Conservation (phyloP, 1,140 invertebrate genomes). For the Mizuhopecten yessoensis region DNA sequence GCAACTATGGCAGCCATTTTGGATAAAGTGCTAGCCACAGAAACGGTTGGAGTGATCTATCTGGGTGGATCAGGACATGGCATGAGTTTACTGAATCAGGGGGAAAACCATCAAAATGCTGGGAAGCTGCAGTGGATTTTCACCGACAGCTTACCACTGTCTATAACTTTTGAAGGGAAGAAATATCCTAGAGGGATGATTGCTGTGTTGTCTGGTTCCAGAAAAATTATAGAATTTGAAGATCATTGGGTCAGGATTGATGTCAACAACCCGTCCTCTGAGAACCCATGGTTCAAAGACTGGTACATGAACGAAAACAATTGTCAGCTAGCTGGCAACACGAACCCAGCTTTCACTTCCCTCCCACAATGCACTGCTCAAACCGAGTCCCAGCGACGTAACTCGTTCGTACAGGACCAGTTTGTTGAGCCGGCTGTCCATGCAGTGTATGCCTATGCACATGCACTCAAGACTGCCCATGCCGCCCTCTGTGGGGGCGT, state of each 20-base stretch:
- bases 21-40: slow-evolving; percentile 57
- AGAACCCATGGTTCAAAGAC: slow-evolving; percentile 82
- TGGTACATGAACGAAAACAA: slow-evolving; percentile 79
- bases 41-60: slow-evolving; percentile 72
- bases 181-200: slow-evolving; percentile 75
- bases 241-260: slow-evolving; percentile 82
- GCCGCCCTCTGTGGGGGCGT: slow-evolving; percentile 74
- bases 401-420: slow-evolving; percentile 76
- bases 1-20: slow-evolving; percentile 65
- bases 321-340: slow-evolving; percentile 67
- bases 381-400: slow-evolving; percentile 64
- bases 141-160: slow-evolving; percentile 73
- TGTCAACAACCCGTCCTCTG: slow-evolving; percentile 68
- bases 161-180: slow-evolving; percentile 66
- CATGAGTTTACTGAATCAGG: slow-evolving; percentile 65
- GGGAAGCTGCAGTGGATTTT: slow-evolving; percentile 79
- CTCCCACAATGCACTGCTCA: slow-evolving; percentile 50
- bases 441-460: slow-evolving; percentile 82
- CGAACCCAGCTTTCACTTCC: slow-evolving; percentile 51
- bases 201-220: slow-evolving; percentile 74
- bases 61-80: slow-evolving; percentile 68
- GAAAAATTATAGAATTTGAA: slow-evolving; percentile 79
- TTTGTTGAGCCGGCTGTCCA: slow-evolving; percentile 83
- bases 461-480: slow-evolving; percentile 82
- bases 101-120: slow-evolving; percentile 57